Conservation (phyloP, 2,888 invertebrate species). For the Drepana falcataria region DNA sequence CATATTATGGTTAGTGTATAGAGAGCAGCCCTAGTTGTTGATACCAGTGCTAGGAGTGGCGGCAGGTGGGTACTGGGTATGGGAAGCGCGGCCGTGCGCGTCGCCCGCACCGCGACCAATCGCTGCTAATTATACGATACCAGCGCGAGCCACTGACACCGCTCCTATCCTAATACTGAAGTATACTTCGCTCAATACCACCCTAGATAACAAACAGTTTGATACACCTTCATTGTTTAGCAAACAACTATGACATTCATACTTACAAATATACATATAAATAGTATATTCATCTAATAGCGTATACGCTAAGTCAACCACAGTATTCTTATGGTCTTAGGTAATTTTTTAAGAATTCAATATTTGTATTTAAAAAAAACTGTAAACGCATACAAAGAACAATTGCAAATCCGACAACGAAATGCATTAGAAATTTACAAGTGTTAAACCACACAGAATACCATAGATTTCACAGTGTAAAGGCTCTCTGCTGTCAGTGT, state of each 20-base stretch:
- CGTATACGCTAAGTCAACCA: too few species aligned
- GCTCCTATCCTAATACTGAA: conserved; percentile 23
- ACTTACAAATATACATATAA: too few species aligned
- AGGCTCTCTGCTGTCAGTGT: not conserved
- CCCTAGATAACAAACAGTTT: not conserved
- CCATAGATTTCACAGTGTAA: conserved; percentile 6
- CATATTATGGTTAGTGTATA: not conserved
- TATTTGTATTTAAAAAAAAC: too few species aligned
- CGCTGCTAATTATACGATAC: conserved; percentile 66
- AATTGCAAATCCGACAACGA: conserved; percentile 8
- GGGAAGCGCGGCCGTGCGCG: conserved; percentile 76
- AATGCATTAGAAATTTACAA: conserved; percentile 14
- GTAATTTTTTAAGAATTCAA: too few species aligned
- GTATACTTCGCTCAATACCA: conserved; percentile 2
- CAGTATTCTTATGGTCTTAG: too few species aligned
- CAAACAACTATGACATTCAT: not conserved
- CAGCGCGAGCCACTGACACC: conserved; percentile 30
- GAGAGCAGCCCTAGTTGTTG: conserved; percentile 10
- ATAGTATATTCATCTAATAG: too few species aligned
- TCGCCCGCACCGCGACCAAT: conserved; percentile 69
- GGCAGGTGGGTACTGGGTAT: conserved; percentile 71
- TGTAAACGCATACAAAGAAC: conserved; percentile 5
- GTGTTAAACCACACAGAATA: conserved; percentile 14
- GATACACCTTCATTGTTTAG: not conserved
- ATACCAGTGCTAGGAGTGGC: conserved; percentile 47